These are phyloP conservation scores for Andrena flavipes DNA, from an alignment of 2,888 invertebrate species.

Conservation along the genomic window DNA sequence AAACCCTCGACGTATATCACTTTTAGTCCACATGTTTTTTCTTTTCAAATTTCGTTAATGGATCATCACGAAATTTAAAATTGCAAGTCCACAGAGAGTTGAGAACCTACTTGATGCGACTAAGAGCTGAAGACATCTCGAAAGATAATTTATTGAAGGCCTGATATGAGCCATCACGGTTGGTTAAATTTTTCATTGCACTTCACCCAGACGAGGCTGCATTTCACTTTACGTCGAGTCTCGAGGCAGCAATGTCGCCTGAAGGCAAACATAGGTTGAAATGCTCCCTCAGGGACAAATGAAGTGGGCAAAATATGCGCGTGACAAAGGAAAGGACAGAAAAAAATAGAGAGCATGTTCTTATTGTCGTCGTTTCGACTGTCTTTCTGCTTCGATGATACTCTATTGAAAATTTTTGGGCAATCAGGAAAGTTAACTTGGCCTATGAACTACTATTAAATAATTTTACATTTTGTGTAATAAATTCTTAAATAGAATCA, in stretches of 20 bases:
- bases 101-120: not conserved
- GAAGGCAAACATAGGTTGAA: constrained; percentile 64
- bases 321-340: constrained; percentile 64
- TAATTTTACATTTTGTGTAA: not conserved
- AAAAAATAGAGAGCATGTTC: constrained; percentile 56
- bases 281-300: constrained; percentile 69
- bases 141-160: constrained; percentile 24
- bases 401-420: not conserved
- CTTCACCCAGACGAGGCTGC: constrained; percentile 52
- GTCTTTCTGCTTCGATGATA: not conserved
- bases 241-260: constrained; percentile 61
- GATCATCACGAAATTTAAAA: not conserved
- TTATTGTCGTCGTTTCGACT: constrained; percentile 30
- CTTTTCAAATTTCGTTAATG: not conserved
- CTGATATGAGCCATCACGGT: constrained; percentile 31
- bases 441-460: not conserved
- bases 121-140: not conserved
- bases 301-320: constrained; percentile 68
- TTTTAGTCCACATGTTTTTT: too few species aligned
- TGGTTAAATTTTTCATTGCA: constrained; percentile 60
- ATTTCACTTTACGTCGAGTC: constrained; percentile 60
- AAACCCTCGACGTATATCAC: too few species aligned
- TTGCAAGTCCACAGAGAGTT: not conserved
- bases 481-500: too few species aligned
- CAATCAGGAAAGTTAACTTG: not conserved